Evolutionary conservation across 37 sponge, comb jelly and placozoan species (phyloP).

Genomic region (Ianthella basta): DNA sequence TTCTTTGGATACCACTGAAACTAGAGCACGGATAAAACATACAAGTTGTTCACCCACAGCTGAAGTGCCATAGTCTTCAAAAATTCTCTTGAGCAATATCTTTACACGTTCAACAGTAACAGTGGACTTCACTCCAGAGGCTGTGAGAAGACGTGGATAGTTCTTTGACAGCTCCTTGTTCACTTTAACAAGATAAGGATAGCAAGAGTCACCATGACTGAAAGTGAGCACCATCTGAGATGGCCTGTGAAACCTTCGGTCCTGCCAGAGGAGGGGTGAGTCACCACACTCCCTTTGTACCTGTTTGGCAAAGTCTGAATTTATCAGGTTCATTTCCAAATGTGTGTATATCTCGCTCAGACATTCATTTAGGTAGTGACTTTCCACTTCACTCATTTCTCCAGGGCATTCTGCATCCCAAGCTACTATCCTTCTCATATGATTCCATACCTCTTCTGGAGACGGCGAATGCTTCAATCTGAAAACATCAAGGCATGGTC

Average conservation of each 20-base stretch:
- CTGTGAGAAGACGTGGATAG: neutral
- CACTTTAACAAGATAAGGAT: neutral
- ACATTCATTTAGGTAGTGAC: neutral
- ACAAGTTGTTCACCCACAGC: neutral
- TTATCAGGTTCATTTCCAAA: neutral
- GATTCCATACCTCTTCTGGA: conserved; percentile 16
- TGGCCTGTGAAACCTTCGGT: conserved; percentile 10
- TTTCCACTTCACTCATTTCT: neutral
- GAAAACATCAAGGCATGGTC: neutral
- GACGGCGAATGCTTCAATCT: conserved; percentile 14
- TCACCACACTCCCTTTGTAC: neutral
- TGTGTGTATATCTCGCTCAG: neutral
- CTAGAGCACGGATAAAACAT: neutral
- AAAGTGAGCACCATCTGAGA: neutral
- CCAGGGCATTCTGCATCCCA: neutral
- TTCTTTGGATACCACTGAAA: neutral
- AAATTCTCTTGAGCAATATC: neutral
- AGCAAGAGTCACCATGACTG: neutral
- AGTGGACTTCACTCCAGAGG: neutral
- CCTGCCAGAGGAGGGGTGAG: neutral
- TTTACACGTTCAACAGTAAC: neutral
- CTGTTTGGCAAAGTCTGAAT: neutral
- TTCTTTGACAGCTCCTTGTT: neutral
- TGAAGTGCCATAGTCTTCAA: neutral
- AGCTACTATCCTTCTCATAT: conserved; percentile 15